Base-by-base conservation (phyloP, 2,888 invertebrate genomes). In the Pemphredon lugubris region DNA sequence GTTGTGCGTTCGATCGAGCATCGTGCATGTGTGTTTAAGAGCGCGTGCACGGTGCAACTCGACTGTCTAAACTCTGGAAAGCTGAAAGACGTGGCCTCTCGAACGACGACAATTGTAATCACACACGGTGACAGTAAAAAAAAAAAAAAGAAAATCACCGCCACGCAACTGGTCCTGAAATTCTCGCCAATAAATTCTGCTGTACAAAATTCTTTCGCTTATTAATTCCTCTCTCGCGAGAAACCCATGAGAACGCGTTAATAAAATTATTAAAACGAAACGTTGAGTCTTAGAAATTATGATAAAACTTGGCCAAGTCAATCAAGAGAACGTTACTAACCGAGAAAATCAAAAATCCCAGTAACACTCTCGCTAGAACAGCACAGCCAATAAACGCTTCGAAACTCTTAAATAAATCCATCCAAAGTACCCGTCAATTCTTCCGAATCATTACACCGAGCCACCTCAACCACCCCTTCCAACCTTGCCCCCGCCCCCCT, bases 21-120 rank as follows among this genome's bases (percentile, higher is more conserved):
- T 42, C 59, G 26, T 44, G 70, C 58, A 32, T 77, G 71, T 74
- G 72, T 66, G 70, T 69, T 79, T 81, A 79, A 79, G 77, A 53
- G 61, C 72, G 64, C 73, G 60, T 78, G 75, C 77, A 70, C 73
- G 54, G 40, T 63, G 77, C 72, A 68, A 59, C 54, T 65, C 51
- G 63, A 77, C 74, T 71, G 65, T 65, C 59, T n/a, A n/a, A n/a
- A n/a, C n/a, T n/a, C n/a, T 26, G 45, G 55, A 58, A 58, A 61
- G 50, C 57, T 51, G 55, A 48, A 53, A 55, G 73, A 67, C 66
- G 53, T 37, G 44, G 47, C 59, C 70, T 63, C 74, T 75, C 77
- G 68, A 79, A 79, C 79, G 76, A 82, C 78, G 79, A 81, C 66
- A 76, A 65, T 72, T 67, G 51, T 59, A 69, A 75, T 75, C 69